Evolutionary conservation across 2,888 invertebrate species (phyloP), one percentile per base, ranked within the genome.

Genomic region (Prenolepis imparis): DNA sequence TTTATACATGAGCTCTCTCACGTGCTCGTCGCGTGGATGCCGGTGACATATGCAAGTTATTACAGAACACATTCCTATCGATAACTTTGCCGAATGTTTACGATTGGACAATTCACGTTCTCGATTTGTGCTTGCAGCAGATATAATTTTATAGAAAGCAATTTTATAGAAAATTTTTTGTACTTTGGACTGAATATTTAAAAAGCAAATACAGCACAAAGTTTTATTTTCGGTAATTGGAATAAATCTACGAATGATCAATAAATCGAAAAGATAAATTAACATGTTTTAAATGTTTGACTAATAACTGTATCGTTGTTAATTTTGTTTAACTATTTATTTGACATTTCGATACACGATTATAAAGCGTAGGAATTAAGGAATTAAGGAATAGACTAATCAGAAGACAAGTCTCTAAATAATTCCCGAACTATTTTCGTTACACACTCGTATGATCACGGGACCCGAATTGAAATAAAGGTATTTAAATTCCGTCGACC

Each of bases 401-500:
- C 0, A 11, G 12, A 32, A 66, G 15, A 4, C n/a, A 5, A 11
- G 28, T 39, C 39, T 5, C n/a, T 5, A 24, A 52, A 39, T 55
- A 36, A 41, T 68, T 32, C 11, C 12, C 24, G 18, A 55, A 39
- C 55, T 70, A 70, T 28, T 57, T 36, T 77, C 32, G 36, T 39
- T 28, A 44, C 59, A 6, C 48, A 21, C 15, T 21, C n/a, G 36
- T 57, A 2, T 9, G 57, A 70, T 72, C 68, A 8, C 44, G 66
- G 63, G 39, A 36, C n/a, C 39, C n/a, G 74, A 77, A 75, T 61
- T 86, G 77, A 78, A 87, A 82, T 68, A 63, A 83, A 70, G 82
- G 72, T 84, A 88, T 84, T 84, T 24, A 80, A 86, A 88, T 86
- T 87, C 83, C 15, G 59, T 66, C 52, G 55, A 88, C 88, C 77